Percentiles rank a stretch among this genome's conserved stretches.
These are phyloP conservation scores for Dunckerocampus dactyliophorus DNA, from an alignment of 2,113 vertebrate species.

Conservation along the genomic window DNA sequence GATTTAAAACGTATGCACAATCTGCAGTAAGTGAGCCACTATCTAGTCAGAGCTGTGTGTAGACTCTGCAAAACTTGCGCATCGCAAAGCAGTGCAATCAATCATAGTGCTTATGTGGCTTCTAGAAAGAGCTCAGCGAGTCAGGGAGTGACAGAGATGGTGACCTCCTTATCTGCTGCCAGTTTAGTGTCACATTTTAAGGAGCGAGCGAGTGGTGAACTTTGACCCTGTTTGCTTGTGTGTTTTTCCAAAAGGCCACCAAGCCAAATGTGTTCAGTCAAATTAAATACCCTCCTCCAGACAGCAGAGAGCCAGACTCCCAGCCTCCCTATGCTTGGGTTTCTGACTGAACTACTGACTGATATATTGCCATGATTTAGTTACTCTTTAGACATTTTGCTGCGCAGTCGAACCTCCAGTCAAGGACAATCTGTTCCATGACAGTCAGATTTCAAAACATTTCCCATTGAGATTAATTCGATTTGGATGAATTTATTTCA, in stretches of 20 bases:
- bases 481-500: too few relatives aligned
- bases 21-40: not conserved
- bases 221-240: slow-evolving; percentile 59
- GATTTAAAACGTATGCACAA: not conserved
- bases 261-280: slow-evolving; percentile 60
- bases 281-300: slow-evolving; percentile 54
- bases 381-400: not conserved
- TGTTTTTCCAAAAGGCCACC: slow-evolving; percentile 65
- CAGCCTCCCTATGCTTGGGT: not conserved
- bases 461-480: too few relatives aligned
- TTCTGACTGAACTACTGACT: not conserved
- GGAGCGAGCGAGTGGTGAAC: slow-evolving; percentile 38
- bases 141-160: slow-evolving; percentile 20
- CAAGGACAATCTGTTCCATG: not conserved
- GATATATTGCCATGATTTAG: not conserved
- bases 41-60: not conserved
- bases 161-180: slow-evolving; percentile 45
- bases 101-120: slow-evolving; percentile 37
- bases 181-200: slow-evolving; percentile 51
- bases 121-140: slow-evolving; percentile 19
- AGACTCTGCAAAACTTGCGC: not conserved
- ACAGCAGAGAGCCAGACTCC: slow-evolving; percentile 33
- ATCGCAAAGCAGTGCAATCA: slow-evolving; percentile 29
- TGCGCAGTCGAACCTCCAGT: not conserved
- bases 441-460: too few relatives aligned